phyloP scores from a whole-genome alignment of 2,888 invertebrate genomes.

The Cryptocephalus primarius region DNA sequence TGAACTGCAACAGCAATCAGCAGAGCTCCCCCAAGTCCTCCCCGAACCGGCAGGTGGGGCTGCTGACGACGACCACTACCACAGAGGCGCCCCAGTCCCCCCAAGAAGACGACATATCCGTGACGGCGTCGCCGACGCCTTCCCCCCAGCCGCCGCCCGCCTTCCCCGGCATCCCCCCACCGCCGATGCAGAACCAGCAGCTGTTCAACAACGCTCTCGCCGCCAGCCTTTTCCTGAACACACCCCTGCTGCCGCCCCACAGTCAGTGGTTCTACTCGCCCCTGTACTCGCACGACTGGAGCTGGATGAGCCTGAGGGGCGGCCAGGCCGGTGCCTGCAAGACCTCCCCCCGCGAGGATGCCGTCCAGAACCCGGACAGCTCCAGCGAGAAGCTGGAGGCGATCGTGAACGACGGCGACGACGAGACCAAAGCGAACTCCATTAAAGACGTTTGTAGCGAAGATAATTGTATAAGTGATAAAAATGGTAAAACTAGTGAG shows the following conservation, averaged over 20 bases:
- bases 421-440: conserved; percentile 8
- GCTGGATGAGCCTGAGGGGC: conserved; percentile 48
- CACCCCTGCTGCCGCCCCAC: conserved; percentile 63
- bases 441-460: conserved; percentile 2
- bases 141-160: conserved; percentile 41
- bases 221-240: conserved; percentile 63
- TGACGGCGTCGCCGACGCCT: conserved; percentile 51
- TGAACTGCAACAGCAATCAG: conserved; percentile 43
- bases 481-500: conserved; percentile 18
- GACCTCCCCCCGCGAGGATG: conserved; percentile 16
- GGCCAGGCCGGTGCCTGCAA: conserved; percentile 15
- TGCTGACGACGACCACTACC: conserved; percentile 34
- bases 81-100: conserved; percentile 33
- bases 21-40: conserved; percentile 61
- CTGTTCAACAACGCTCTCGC: conserved; percentile 49
- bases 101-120: conserved; percentile 44
- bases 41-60: conserved; percentile 33
- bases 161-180: conserved; percentile 30
- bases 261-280: conserved; percentile 72
- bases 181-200: conserved; percentile 32
- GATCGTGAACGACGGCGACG: conserved; percentile 21
- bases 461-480: conserved; percentile 5
- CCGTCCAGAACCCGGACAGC: conserved; percentile 23
- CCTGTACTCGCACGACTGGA: conserved; percentile 60
- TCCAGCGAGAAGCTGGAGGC: conserved; percentile 26